Evolutionary conservation across 1,140 invertebrate species (phyloP).

Genomic region (Nomia melanderi): DNA sequence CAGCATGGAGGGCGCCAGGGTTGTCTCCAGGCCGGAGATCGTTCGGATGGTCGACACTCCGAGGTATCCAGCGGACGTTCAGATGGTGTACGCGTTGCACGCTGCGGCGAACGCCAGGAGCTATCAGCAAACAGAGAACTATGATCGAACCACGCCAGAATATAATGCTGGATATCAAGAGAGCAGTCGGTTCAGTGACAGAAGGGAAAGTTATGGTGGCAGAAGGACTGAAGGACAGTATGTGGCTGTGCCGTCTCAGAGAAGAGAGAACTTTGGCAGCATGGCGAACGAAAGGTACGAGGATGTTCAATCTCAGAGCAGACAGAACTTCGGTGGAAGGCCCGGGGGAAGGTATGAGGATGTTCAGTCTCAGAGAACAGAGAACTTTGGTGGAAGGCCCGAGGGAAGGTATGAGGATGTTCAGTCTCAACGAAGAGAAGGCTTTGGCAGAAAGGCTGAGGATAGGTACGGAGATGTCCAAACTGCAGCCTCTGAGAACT

Average conservation of each 20-base stretch:
- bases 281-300: neutral
- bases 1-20: slow-evolving; percentile 30
- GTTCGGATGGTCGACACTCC: neutral
- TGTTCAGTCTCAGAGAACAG: neutral
- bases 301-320: neutral
- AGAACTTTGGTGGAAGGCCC: neutral
- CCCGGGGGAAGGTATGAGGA: neutral
- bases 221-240: too few species aligned
- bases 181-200: neutral
- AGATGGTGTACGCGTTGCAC: slow-evolving; percentile 13
- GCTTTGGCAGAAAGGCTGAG: neutral
- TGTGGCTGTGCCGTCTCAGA: too few species aligned
- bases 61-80: slow-evolving; percentile 20
- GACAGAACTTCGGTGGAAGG: neutral
- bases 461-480: neutral
- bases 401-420: neutral
- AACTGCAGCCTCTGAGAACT: slow-evolving; percentile 45
- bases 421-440: neutral
- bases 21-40: neutral
- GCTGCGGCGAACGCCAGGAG: neutral
- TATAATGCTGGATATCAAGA: too few species aligned
- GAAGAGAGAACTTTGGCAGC: too few species aligned
- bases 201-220: too few species aligned
- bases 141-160: neutral
- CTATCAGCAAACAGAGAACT: neutral